Percentiles rank a stretch among this genome's conserved stretches.
Conservation (phyloP, 2,797 vertebrate genomes). For the Spinibarbus caldwelli region DNA sequence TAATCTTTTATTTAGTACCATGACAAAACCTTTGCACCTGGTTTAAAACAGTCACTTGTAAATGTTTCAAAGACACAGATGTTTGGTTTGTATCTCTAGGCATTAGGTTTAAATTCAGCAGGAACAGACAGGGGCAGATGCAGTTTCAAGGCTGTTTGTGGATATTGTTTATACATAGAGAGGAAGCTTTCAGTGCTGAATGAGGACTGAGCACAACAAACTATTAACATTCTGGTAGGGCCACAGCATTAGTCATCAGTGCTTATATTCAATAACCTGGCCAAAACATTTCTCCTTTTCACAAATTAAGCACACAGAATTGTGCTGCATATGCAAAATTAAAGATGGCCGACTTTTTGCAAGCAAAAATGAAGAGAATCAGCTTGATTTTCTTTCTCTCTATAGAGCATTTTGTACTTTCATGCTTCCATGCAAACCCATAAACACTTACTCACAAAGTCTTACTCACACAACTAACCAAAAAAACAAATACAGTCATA, state of each 20-base stretch:
- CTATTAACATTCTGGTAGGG: conserved; percentile 30
- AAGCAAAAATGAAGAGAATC: not conserved
- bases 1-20: not conserved
- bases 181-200: conserved; percentile 12
- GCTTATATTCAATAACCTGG: conserved; percentile 27
- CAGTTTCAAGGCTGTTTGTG: conserved; percentile 18
- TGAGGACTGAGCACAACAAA: conserved; percentile 21
- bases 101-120: not conserved
- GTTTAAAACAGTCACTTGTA: not conserved
- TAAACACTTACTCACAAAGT: not conserved
- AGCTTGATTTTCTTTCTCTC: not conserved
- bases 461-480: not conserved
- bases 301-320: conserved; percentile 13
- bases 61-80: not conserved
- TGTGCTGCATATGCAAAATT: not conserved
- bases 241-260: conserved; percentile 12
- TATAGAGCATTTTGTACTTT: not conserved
- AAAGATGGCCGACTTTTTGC: not conserved
- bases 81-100: not conserved
- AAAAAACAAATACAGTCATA: not conserved
- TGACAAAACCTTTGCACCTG: not conserved
- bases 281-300: conserved; percentile 1
- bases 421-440: not conserved
- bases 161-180: conserved; percentile 7
- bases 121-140: not conserved